Base-by-base conservation (phyloP, 2,797 vertebrate genomes). In the Rachycentron canadum region DNA sequence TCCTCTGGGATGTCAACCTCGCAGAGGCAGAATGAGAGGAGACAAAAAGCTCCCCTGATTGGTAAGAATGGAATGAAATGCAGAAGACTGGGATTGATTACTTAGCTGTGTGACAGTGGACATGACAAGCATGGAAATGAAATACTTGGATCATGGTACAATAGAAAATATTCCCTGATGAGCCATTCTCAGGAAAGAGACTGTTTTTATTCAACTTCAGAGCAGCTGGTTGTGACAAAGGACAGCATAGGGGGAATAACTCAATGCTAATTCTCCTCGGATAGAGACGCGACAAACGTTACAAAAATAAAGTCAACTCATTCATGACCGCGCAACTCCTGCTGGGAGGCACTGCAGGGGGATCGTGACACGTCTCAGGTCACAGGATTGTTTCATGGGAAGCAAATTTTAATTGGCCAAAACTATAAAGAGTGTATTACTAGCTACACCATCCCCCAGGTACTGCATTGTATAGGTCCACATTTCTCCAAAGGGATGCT, bases 1-100 rank as follows among this genome's bases (percentile, higher is more conserved):
- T 57, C 67, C 30, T 50, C 14, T 32, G 13, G 41, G 60, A 10
- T 63, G 59, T 78, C 36, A 58, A 58, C 67, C 63, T 56, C 69
- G 45, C 11, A 36, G 68, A 28, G 12, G 28, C 43, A 28, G 23
- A 58, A 26, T n/a, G 11, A 63, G 26, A 61, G 1, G 30, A 47
- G 38, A 65, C 21, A 50, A 59, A 53, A 53, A 25, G 58, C 16
- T 36, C n/a, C 13, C 17, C 49, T 6, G 49, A 68, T 55, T 47
- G 34, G 28, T 55, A 43, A 26, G 57, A 45, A 40, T 30, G 65
- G 25, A 53, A 53, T 16, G 50, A 56, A 19, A 56, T 49, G 47
- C n/a, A 23, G 19, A 62, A 41, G 21, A 67, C 21, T 32, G 28
- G 25, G 25, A 64, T 26, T 19, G 55, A 66, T 66, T 59, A 25